Conservation (phyloP, 1,140 invertebrate genomes). For the Lamellibrachia luymesi region DNA sequence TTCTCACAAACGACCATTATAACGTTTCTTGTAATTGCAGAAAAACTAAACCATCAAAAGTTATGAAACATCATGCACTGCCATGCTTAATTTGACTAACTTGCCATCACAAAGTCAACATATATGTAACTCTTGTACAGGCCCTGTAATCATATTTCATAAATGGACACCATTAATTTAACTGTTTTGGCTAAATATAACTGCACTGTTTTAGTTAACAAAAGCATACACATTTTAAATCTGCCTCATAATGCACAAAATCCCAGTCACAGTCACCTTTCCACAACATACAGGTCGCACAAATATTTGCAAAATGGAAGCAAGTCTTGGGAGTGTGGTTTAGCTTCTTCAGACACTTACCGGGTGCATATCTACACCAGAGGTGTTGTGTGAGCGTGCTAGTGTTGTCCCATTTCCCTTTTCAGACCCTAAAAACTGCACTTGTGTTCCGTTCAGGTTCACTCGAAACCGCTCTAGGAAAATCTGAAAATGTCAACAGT, state of each 20-base stretch:
- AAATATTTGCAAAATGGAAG: slow-evolving; percentile 14
- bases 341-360: slow-evolving; percentile 33
- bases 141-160: neutral
- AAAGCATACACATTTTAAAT: neutral
- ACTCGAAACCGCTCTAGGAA: slow-evolving; percentile 67
- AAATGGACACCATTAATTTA: neutral
- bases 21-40: neutral
- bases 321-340: neutral
- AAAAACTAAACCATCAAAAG: neutral
- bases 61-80: neutral
- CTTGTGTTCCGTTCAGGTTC: slow-evolving; percentile 66
- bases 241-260: neutral
- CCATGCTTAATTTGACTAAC: neutral
- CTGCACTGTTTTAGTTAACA: neutral
- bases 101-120: neutral
- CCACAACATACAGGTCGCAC: neutral
- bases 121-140: neutral
- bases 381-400: slow-evolving; percentile 57
- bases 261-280: neutral
- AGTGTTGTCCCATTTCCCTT: slow-evolving; percentile 63
- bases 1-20: too few relatives aligned
- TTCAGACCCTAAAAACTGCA: slow-evolving; percentile 70
- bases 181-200: neutral
- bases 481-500: slow-evolving; percentile 41
- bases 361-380: slow-evolving; percentile 54